phyloP scores from a whole-genome alignment of 2,113 vertebrate species.

The Buteo buteo region DNA sequence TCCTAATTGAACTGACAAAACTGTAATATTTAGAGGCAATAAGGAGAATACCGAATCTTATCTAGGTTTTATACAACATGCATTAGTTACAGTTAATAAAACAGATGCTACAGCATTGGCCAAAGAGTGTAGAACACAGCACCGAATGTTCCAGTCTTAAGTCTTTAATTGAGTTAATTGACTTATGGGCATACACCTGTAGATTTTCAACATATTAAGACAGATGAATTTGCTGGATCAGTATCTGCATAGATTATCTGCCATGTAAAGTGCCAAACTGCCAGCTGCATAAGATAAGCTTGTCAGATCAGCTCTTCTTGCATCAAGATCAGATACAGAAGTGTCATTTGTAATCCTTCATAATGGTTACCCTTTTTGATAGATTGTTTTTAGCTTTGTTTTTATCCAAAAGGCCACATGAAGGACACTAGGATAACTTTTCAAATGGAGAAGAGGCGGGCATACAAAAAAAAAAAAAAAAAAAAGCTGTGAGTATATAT shows the following conservation, averaged over 20 bases:
- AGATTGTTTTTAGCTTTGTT: neutral
- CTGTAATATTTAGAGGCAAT: neutral
- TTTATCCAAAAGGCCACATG: neutral
- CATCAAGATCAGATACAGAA: neutral
- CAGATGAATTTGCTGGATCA: neutral
- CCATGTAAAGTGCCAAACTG: neutral
- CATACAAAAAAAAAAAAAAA: neutral
- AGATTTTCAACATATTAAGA: neutral
- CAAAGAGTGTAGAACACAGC: neutral
- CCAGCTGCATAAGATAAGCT: neutral
- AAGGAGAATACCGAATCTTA: rapidly evolving
- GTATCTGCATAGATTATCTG: constrained; percentile 28
- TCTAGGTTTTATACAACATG: neutral
- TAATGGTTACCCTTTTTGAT: neutral
- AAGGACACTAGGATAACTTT: neutral
- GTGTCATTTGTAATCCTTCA: neutral
- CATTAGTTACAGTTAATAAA: neutral
- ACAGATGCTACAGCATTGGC: neutral
- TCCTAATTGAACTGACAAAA: neutral
- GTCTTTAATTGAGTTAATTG: neutral
- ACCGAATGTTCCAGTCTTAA: neutral
- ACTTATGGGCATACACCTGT: neutral
- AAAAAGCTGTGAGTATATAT: neutral
- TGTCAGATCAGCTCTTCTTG: neutral
- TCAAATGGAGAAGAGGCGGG: neutral